phyloP scores from a whole-genome alignment of 2,113 vertebrate genomes.

The Silurus meridionalis region DNA sequence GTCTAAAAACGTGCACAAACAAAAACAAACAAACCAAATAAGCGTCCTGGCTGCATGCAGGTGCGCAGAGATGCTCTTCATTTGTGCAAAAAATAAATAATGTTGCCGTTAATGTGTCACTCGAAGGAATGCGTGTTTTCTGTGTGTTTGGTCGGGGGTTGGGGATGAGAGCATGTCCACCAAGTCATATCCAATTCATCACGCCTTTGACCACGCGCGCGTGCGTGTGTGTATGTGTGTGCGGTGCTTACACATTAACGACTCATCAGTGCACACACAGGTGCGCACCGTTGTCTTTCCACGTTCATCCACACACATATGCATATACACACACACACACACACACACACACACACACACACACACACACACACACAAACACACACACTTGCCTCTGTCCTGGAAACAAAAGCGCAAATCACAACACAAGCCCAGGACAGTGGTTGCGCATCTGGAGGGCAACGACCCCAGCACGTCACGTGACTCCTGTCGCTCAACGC shows the following conservation, averaged over 20 bases:
- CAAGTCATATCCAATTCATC: conserved; percentile 31
- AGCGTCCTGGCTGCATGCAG: neutral
- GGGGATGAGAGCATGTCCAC: conserved; percentile 3
- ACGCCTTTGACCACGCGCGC: conserved; percentile 30
- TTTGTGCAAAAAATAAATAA: conserved; percentile 9
- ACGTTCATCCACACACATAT: neutral
- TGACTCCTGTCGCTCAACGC: conserved; percentile 58
- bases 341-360: neutral
- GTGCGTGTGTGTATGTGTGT: conserved; percentile 11
- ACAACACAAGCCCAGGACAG: neutral
- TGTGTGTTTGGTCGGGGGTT: neutral
- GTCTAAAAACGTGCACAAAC: too few species aligned
- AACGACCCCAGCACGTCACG: conserved; percentile 58
- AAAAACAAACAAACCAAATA: too few species aligned
- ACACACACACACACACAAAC: neutral
- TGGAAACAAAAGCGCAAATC: neutral
- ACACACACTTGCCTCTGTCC: neutral
- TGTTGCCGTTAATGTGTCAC: conserved; percentile 56
- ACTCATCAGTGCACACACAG: neutral
- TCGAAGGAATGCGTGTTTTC: conserved; percentile 46
- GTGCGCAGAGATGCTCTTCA: neutral
- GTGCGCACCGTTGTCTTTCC: conserved; percentile 4
- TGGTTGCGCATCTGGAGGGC: conserved; percentile 42
- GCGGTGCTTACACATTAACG: conserved; percentile 55
- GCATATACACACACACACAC: neutral